Percentiles rank a stretch among this genome's conserved stretches.
Conservation (phyloP, 2,797 vertebrate species). For the Galago senegalensis region DNA sequence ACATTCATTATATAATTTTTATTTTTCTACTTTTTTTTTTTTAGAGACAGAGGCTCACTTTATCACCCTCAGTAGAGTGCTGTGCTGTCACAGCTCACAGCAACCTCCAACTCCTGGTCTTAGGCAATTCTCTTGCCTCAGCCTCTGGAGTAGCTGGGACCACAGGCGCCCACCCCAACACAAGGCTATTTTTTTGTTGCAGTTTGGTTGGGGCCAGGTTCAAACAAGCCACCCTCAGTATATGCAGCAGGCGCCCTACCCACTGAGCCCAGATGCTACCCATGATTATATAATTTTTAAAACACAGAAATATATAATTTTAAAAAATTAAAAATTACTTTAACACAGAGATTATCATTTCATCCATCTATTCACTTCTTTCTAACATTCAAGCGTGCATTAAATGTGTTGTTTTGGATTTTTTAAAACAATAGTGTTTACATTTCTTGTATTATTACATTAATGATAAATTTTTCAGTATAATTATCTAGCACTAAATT, state of each 20-base stretch:
- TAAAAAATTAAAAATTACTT: slow-evolving; percentile 35
- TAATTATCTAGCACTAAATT: neutral
- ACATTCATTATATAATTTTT: neutral
- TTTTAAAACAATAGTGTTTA: slow-evolving; percentile 39
- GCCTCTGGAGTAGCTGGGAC: too few relatives aligned
- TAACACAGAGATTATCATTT: neutral
- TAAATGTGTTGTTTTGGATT: slow-evolving; percentile 19
- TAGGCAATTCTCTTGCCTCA: too few relatives aligned
- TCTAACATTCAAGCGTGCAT: neutral
- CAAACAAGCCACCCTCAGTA: too few relatives aligned
- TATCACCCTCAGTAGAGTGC: too few relatives aligned
- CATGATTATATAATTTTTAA: neutral
- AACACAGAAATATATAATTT: neutral
- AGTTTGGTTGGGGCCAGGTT: too few relatives aligned
- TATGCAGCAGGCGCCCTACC: too few relatives aligned
- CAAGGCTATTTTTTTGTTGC: too few relatives aligned
- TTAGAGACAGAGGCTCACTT: too few relatives aligned
- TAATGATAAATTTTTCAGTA: slow-evolving; percentile 15
- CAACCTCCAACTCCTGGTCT: too few relatives aligned
- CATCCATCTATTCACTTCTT: slow-evolving; percentile 10
- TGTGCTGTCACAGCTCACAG: too few relatives aligned
- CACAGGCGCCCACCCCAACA: too few relatives aligned
- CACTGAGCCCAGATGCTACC: too few relatives aligned
- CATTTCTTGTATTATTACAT: slow-evolving; percentile 33
- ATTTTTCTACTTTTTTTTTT: neutral